These are phyloP conservation scores for Corynorhinus townsendii DNA, from an alignment of 2,113 vertebrate genomes.

Conservation along the genomic window DNA sequence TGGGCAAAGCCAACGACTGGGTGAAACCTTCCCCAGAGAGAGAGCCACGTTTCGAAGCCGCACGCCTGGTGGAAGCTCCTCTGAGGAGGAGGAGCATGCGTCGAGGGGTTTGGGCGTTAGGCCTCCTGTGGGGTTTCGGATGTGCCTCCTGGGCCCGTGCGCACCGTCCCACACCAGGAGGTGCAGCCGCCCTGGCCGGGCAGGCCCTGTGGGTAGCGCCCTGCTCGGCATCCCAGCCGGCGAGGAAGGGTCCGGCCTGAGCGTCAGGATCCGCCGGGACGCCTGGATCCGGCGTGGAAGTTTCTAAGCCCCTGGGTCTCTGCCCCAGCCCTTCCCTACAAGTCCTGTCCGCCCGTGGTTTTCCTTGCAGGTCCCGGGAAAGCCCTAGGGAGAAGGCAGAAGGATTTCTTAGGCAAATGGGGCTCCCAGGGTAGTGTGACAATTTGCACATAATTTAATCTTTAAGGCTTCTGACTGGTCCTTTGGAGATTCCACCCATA, in stretches of 20 bases:
- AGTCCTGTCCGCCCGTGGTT: constrained; percentile 60
- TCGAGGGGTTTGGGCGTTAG: background rate
- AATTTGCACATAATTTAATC: constrained; percentile 21
- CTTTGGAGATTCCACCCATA: constrained; percentile 58
- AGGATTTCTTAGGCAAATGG: constrained; percentile 4
- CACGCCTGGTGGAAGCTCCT: constrained; percentile 17
- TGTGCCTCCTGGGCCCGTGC: constrained; percentile 35
- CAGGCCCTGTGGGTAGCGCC: too few relatives aligned
- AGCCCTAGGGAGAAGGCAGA: constrained; percentile 57
- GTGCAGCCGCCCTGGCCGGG: constrained; percentile 68
- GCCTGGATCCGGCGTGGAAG: constrained; percentile 78
- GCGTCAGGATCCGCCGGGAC: constrained; percentile 74
- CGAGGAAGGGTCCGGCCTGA: constrained; percentile 76
- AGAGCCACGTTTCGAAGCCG: constrained; percentile 49
- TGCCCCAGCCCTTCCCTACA: constrained; percentile 75
- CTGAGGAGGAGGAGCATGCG: background rate
- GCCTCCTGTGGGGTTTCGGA: constrained; percentile 67
- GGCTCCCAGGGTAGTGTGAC: constrained; percentile 7
- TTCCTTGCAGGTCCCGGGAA: constrained; percentile 69
- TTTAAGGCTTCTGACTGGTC: constrained; percentile 60
- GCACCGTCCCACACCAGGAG: constrained; percentile 62
- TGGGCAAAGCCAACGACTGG: background rate
- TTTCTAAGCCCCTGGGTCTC: constrained; percentile 60
- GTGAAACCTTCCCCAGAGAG: background rate
- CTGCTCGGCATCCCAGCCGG: too few relatives aligned